Evolutionary conservation across 1,140 invertebrate genomes (phyloP), one percentile per base, ranked within the genome.

Genomic region (Drosophila burlai): DNA sequence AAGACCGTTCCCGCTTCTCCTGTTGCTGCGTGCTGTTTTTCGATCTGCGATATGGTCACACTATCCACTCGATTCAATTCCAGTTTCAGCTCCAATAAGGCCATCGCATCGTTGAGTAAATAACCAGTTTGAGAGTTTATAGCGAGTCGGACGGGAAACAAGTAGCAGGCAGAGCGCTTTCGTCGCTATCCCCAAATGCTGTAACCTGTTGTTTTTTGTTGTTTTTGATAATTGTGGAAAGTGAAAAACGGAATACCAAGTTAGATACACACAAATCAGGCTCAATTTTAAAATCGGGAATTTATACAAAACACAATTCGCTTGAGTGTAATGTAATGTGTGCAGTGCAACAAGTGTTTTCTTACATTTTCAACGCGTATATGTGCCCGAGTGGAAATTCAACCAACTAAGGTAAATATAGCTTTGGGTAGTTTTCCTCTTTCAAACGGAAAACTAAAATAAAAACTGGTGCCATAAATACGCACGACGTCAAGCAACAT

Each of bases 191-290:
- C 58, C 63, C 38, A 63, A 62, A 66, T 42, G 63, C 63, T 63
- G 58, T 62, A 63, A 66, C 58, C 58, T 66, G 63, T 66, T 66
- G 63, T 42, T 43, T 60, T 58, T 61, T 57, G 54, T 64, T 64
- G 40, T 65, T 66, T 66, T 66, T 66, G 63, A 62, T 66, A 62
- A 66, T 66, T 63, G 63, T 66, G 63, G 63, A 66, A 66, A 66
- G 63, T 66, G 63, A 66, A 42, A 34, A 66, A 62, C n/a, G 40
- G 47, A 66, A 43, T 45, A 58, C 55, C 21, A 42, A 43, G 16
- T 58, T 45, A 43, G 55, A 58, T 58, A 66, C 63, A 62, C 38
- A 63, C n/a, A 66, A 63, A 63, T 62, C 29, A 40, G 31, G 40
- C 29, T 63, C 60, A 45, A 66, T 66, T 24, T 62, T 31, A 45